These are phyloP conservation scores for Lasius platythorax DNA, from an alignment of 2,888 invertebrate species.

Conservation along the genomic window DNA sequence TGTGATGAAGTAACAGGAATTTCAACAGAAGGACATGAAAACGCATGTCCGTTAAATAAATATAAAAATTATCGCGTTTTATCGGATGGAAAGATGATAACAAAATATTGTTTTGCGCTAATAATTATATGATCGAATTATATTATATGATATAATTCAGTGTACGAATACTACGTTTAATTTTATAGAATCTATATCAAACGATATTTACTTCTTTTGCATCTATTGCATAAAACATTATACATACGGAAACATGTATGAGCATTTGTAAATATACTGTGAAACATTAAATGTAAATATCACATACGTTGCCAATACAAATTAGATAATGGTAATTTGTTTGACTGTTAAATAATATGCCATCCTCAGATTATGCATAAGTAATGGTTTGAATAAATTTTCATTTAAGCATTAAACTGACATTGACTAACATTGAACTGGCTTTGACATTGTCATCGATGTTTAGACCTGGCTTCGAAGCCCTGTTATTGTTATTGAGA, in stretches of 20 bases:
- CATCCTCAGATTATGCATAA: too few species aligned
- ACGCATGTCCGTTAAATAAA: too few species aligned
- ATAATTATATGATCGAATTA: too few species aligned
- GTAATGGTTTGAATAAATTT: background rate
- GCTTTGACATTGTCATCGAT: background rate
- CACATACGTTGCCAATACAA: background rate
- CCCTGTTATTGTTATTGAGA: background rate
- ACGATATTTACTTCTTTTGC: background rate
- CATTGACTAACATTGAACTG: too few species aligned
- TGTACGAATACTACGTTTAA: too few species aligned
- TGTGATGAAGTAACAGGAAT: too few species aligned
- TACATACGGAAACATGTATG: background rate
- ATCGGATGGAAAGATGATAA: too few species aligned
- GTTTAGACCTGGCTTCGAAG: background rate
- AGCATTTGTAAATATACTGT: background rate
- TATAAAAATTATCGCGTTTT: too few species aligned
- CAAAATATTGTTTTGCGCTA: too few species aligned
- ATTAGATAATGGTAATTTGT: background rate
- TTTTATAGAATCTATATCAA: too few species aligned
- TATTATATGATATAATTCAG: too few species aligned
- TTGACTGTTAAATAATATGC: background rate
- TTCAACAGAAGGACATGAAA: too few species aligned
- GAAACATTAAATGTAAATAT: background rate
- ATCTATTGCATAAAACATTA: background rate
- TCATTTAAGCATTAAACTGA: background rate